These are phyloP conservation scores for Elgaria multicarinata DNA, from an alignment of 2,113 vertebrate genomes.

Conservation along the genomic window DNA sequence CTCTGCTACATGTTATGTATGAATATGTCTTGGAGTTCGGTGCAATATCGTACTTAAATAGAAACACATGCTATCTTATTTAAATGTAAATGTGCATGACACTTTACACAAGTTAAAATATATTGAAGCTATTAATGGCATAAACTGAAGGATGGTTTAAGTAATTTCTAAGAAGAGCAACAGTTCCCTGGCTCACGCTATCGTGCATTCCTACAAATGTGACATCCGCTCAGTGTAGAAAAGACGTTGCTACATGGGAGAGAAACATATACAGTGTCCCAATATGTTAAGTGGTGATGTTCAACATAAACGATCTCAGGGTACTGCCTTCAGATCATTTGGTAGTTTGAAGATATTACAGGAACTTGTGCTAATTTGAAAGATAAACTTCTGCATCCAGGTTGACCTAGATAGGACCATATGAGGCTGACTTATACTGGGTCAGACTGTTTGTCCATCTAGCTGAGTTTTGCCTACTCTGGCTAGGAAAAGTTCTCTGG, in stretches of 20 bases:
- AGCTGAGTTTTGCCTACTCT: not conserved
- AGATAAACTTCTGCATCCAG: not conserved
- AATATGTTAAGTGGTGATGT: not conserved
- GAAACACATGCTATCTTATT: not conserved
- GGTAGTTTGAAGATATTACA: not conserved
- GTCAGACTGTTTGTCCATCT: not conserved
- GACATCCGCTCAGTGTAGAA: not conserved
- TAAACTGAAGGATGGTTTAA: not conserved
- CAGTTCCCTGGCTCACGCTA: not conserved
- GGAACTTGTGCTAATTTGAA: not conserved
- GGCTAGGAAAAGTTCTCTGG: not conserved
- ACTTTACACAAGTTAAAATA: not conserved
- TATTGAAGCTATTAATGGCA: not conserved
- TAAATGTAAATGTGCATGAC: slow-evolving; percentile 6
- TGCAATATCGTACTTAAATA: not conserved
- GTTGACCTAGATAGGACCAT: not conserved
- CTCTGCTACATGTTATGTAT: not conserved
- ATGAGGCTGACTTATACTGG: not conserved
- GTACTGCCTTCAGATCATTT: not conserved
- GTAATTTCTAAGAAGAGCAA: not conserved
- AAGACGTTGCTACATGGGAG: not conserved
- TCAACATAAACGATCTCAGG: not conserved
- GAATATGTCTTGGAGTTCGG: not conserved
- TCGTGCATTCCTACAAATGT: not conserved
- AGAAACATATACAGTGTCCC: not conserved